Evolutionary conservation across 2,888 invertebrate genomes (phyloP).

Genomic region (Pardosa pseudoannulata): DNA sequence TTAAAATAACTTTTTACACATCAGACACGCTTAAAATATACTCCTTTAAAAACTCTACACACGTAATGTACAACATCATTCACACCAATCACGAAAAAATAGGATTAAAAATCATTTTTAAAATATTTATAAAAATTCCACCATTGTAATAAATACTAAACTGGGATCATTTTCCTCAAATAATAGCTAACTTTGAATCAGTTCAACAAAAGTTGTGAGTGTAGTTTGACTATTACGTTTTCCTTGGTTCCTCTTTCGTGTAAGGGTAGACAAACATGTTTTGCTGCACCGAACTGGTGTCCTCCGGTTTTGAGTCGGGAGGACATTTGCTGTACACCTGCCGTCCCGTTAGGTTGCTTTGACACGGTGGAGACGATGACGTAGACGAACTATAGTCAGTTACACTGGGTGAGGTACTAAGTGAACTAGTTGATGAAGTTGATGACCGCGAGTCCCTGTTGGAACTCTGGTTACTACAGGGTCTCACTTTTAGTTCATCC

Average conservation of each 20-base stretch:
- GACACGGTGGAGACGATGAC: constrained; percentile 57
- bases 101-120: constrained; percentile 48
- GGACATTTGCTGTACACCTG: not conserved
- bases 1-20: constrained; percentile 36
- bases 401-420: constrained; percentile 65
- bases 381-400: constrained; percentile 69
- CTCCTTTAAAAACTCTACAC: constrained; percentile 52
- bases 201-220: not conserved
- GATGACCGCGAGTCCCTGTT: constrained; percentile 54
- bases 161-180: constrained; percentile 20
- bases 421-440: constrained; percentile 58
- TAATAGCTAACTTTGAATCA: constrained; percentile 28
- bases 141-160: constrained; percentile 62
- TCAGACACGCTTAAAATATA: constrained; percentile 56
- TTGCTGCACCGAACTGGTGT: not conserved
- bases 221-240: constrained; percentile 4
- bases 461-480: constrained; percentile 23
- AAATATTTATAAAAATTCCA: constrained; percentile 56
- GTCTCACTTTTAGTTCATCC: constrained; percentile 30
- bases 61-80: constrained; percentile 58
- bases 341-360: constrained; percentile 1
- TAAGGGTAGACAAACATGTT: constrained; percentile 1
- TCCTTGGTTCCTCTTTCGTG: not conserved
- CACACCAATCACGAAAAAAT: constrained; percentile 50
- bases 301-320: constrained; percentile 21